Evolutionary conservation across 2,113 vertebrate species (phyloP).

Genomic region (Zosterops pallidus): DNA sequence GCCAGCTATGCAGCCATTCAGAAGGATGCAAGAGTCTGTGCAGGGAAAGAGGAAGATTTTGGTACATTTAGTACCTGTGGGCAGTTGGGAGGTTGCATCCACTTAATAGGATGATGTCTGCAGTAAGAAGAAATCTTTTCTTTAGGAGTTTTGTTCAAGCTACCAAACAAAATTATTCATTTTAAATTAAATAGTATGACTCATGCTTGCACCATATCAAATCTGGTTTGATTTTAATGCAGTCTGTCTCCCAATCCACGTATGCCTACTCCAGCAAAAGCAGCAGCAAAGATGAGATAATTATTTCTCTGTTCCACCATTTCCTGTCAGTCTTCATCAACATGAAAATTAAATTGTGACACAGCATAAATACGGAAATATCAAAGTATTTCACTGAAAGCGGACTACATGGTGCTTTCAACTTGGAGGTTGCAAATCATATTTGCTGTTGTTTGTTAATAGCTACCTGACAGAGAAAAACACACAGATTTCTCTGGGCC

Average conservation of each 20-base stretch:
- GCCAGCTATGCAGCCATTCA: not conserved
- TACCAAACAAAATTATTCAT: not conserved
- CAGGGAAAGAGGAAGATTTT: not conserved
- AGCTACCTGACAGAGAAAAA: not conserved
- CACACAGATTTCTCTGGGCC: not conserved
- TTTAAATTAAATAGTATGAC: not conserved
- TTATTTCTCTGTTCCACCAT: not conserved
- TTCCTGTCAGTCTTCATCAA: not conserved
- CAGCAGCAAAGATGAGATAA: not conserved
- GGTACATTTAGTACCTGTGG: not conserved
- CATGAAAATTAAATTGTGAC: not conserved
- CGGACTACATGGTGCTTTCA: not conserved
- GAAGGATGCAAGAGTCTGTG: not conserved
- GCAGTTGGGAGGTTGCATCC: not conserved
- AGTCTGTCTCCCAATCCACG: not conserved
- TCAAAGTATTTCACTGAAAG: not conserved
- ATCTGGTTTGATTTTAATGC: not conserved
- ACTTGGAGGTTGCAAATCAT: not conserved
- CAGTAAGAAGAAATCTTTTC: not conserved
- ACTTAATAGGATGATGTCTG: not conserved
- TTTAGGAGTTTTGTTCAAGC: not conserved
- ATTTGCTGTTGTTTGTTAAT: not conserved
- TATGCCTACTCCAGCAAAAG: not conserved
- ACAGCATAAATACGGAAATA: not conserved
- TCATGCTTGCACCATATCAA: not conserved